Evolutionary conservation across 2,888 invertebrate species (phyloP).

Genomic region (Abscondita cerata): DNA sequence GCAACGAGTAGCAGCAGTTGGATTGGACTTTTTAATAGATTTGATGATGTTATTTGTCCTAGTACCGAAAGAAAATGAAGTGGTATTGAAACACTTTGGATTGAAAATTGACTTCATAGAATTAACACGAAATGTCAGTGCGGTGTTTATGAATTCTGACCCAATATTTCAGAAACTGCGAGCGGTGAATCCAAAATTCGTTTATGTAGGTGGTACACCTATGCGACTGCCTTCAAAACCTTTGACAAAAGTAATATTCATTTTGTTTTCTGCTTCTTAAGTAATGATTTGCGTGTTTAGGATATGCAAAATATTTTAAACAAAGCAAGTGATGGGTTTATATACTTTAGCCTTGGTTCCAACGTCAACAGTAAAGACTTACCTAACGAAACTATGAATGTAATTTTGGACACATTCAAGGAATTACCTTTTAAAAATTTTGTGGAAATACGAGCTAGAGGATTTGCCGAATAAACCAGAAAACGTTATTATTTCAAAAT

Average conservation of each 20-base stretch:
- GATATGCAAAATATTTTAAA: neutral
- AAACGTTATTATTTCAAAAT: neutral
- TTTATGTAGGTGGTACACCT: constrained; percentile 52
- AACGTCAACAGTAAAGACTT: constrained; percentile 5
- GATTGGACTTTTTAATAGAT: neutral
- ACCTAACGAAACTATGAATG: neutral
- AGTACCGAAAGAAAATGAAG: neutral
- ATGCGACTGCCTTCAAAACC: neutral
- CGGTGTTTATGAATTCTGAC: constrained; percentile 58
- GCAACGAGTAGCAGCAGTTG: neutral
- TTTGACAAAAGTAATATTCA: neutral
- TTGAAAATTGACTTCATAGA: constrained; percentile 32
- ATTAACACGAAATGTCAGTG: constrained; percentile 48
- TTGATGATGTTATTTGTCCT: too few relatives aligned
- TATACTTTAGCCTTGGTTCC: constrained; percentile 9
- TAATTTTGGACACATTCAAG: neutral
- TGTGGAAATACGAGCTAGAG: constrained; percentile 5
- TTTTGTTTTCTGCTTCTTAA: too few relatives aligned
- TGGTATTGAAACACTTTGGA: constrained; percentile 38
- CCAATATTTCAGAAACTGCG: constrained; percentile 52
- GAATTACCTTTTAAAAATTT: neutral
- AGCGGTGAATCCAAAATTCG: constrained; percentile 55
- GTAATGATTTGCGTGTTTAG: neutral
- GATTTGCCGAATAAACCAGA: neutral
- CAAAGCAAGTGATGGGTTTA: neutral